Conservation (phyloP, 2,113 vertebrate genomes). For the Microtus oregoni region DNA sequence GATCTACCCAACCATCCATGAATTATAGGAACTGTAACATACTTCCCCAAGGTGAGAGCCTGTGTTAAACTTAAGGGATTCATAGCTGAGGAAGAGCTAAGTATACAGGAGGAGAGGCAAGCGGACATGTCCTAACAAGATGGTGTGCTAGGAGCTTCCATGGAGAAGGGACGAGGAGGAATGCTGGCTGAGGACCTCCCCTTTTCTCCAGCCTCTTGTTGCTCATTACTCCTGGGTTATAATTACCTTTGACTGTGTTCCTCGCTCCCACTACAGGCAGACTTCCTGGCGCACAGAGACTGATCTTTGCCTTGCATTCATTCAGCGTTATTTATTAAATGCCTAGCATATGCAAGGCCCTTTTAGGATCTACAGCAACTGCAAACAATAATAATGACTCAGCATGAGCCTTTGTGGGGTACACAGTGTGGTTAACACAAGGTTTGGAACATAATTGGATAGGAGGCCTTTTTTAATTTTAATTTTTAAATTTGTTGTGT, state of each 20-base stretch:
- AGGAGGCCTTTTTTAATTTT: not conserved
- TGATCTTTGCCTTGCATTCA: not conserved
- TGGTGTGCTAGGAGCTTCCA: no score
- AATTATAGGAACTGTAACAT: not conserved
- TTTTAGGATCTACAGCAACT: not conserved
- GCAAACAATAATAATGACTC: not conserved
- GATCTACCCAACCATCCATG: not conserved
- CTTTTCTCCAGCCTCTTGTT: no score
- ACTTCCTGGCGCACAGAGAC: not conserved
- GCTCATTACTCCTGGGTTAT: not conserved
- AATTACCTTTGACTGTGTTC: not conserved
- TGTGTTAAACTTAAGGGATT: not conserved
- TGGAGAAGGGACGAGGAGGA: not conserved
- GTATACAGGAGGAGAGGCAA: not conserved
- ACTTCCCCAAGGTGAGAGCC: not conserved
- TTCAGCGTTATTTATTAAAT: constrained; percentile 9
- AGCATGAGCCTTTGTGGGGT: not conserved
- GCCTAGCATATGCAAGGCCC: not conserved
- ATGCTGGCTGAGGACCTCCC: not conserved
- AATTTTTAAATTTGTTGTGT: not conserved
- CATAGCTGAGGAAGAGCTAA: not conserved
- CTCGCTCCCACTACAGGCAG: not conserved
- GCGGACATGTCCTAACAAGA: not conserved
- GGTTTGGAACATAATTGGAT: not conserved
- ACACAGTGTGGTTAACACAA: not conserved